Base-by-base conservation (phyloP, 2,888 invertebrate species). In the Stenoptilia bipunctidactyla region DNA sequence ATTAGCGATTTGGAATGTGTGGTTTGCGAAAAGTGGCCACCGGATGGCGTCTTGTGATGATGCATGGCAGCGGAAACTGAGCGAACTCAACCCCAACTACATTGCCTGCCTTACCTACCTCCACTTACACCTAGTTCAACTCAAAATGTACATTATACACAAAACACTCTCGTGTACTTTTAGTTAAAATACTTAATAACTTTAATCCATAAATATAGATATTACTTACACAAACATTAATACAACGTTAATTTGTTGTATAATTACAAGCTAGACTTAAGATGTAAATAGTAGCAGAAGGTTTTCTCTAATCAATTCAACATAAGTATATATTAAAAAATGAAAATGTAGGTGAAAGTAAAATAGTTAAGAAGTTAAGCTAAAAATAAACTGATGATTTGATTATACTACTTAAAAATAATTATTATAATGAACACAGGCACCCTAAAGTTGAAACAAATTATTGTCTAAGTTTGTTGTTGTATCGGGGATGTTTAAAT, bases 1-100 rank as follows among this genome's bases (percentile, higher is more conserved):
- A 62, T 60, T 58, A 67, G 61, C 61, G 66, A 67, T 74, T 76
- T 82, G 82, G 82, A 82, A 82, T 82, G 82, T 82, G 67, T 76
- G 71, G 70, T 72, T 70, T 69, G 72, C 74, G 64, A 20, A 20
- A 20, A n/a, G 4, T 20, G 3, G 20, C 20, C 20, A 8, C 20
- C 20, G 8, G 20, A 20, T 20, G 20, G 20, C 20, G 20, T 8
- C 4, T 5, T 20, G 20, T 8, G 20, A 20, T 20, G 20, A 3
- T n/a, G n/a, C n/a, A n/a, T 20, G 4, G 20, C 20, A 62, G 65
- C 66, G 74, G n/a, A 69, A 72, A 71, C 72, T 72, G 75, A 77
- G 73, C 77, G 74, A 75, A 73, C 30, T 30, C 12, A 30, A 12
- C 30, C 30, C 10, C 12, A 30, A 12, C 30, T 2, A 9, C 30